Base-by-base conservation (phyloP, 2,797 vertebrate species). In the Pelodytes ibericus region DNA sequence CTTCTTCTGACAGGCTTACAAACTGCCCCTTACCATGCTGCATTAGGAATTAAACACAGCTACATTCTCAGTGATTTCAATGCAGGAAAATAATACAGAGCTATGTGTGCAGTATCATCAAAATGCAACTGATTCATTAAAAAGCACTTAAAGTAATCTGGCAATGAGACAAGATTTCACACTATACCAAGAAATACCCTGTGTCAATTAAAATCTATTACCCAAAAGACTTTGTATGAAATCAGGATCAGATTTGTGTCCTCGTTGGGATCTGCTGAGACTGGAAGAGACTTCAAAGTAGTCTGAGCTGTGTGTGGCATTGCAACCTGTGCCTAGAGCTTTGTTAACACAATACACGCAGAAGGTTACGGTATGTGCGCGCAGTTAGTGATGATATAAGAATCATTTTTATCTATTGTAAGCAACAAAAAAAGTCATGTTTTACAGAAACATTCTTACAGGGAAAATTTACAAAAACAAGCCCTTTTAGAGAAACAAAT, bases 61-160 rank as follows among this genome's bases (percentile, higher is more conserved):
- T 51, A 3, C 24, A 39, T 36, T 76, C 33, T 57, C 27, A 44
- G 44, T 47, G 47, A 47, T 57, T 64, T 44, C 16, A 13, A 66
- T 24, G 25, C 25, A 18, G 20, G 31, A n/a, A 49, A 69, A 41
- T 57, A 58, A 71, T 44, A 64, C 49, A 33, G 39, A 77, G 59
- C 61, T 71, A 58, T 62, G 67, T 77, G 59, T 65, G 66, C 41
- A 59, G 63, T 63, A 75, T 60, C 73, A 77, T 77, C 67, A 77
- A 77, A 71, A 77, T 71, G 74, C 74, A 70, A 77, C 71, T 77
- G 74, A 77, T 77, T 77, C 67, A 77, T 71, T 71, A 77, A 77
- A 77, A 71, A 71, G 67, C 67, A 77, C 67, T 77, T 71, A 71
- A 76, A 71, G 74, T 47, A 77, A 71, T 49, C 67, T 77, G 74